Percentiles rank a stretch among this genome's conserved stretches.
Conservation (phyloP, 1,140 invertebrate genomes). For the Adelges cooleyi region DNA sequence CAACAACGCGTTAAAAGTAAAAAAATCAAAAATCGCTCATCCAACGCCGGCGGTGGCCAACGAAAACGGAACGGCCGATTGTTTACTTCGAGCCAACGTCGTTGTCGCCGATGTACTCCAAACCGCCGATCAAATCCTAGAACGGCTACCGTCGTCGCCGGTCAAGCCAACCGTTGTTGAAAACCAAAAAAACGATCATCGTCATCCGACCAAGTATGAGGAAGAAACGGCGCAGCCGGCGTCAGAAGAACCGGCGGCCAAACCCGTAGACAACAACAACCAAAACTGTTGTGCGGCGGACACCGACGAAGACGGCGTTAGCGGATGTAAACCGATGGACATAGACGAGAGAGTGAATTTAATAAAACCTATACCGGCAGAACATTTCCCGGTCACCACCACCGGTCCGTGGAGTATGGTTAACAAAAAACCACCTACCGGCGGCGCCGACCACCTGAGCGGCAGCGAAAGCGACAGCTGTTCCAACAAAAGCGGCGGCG, state of each 20-base stretch:
- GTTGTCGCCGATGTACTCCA: conserved; percentile 66
- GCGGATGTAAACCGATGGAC: conserved; percentile 35
- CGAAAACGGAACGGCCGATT: conserved; percentile 1
- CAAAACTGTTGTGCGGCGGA: conserved; percentile 67
- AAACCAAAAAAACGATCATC: no score
- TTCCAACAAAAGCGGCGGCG: not conserved
- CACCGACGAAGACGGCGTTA: conserved; percentile 59
- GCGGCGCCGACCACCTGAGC: not conserved
- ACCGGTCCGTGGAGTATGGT: not conserved
- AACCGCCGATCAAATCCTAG: conserved; percentile 62
- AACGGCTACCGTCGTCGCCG: conserved; percentile 76
- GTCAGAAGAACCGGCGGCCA: conserved; percentile 63
- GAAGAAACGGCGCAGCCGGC: conserved; percentile 54
- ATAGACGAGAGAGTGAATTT: not conserved
- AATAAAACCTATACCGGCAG: not conserved
- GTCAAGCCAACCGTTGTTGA: no score
- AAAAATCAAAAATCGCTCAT: not conserved
- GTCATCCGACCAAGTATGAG: no score
- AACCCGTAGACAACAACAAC: conserved; percentile 69
- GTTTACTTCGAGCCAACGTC: conserved; percentile 76
- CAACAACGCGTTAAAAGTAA: conserved; percentile 23
- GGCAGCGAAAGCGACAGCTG: conserved; percentile 1
- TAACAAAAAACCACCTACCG: conserved; percentile 6
- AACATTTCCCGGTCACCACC: not conserved
- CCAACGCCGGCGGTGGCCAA: not conserved